These are phyloP conservation scores for Scatophagus argus DNA, from an alignment of 2,113 vertebrate genomes.

Conservation along the genomic window DNA sequence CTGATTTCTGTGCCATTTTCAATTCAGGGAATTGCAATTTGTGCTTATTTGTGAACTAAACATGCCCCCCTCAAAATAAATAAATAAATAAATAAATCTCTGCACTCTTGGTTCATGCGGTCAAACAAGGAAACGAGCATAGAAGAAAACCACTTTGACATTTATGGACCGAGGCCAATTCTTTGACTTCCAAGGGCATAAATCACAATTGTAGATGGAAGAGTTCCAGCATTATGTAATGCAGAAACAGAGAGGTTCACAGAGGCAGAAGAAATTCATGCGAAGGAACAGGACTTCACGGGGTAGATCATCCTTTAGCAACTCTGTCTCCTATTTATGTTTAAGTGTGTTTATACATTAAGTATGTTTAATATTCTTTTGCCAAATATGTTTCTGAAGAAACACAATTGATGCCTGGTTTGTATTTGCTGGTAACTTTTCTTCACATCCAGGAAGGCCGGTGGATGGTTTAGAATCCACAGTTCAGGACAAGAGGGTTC, in stretches of 20 bases:
- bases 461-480: neutral
- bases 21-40: neutral
- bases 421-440: neutral
- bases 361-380: neutral
- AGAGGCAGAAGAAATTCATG: constrained; percentile 30
- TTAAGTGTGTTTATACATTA: neutral
- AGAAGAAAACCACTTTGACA: constrained; percentile 41
- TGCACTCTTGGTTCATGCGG: constrained; percentile 9
- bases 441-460: neutral
- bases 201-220: constrained; percentile 57
- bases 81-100: too few relatives aligned
- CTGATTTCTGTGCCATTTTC: neutral
- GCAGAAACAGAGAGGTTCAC: constrained; percentile 16
- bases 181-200: constrained; percentile 48
- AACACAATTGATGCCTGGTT: neutral
- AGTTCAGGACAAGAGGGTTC: neutral
- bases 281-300: constrained; percentile 12
- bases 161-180: constrained; percentile 51
- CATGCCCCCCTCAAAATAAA: too few relatives aligned
- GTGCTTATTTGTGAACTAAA: neutral
- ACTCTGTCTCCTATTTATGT: neutral
- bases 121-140: constrained; percentile 16
- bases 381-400: neutral
- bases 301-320: constrained; percentile 1
- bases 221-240: constrained; percentile 65